Base-by-base conservation (phyloP, 2,113 vertebrate genomes). In the Noturus placidus region DNA sequence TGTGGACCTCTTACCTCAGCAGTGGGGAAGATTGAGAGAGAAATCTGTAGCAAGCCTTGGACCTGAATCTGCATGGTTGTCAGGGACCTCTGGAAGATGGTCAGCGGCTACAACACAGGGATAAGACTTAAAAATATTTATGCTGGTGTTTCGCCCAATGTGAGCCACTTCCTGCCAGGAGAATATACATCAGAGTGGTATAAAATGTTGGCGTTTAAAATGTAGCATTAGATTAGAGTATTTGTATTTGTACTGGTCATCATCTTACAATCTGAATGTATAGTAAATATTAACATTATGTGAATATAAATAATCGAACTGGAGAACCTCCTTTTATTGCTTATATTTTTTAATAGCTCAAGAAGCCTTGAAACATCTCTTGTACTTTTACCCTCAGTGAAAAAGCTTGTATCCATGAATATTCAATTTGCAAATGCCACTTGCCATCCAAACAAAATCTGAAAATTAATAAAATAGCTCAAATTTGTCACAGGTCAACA, bases 11-110 rank as follows among this genome's bases (percentile, higher is more conserved):
- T 89, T 93, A 98, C 98, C 97, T 97, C 92, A 0, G 97, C 96
- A 0, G 96, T 96, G 3, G 98, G 97, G 89, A 98, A 99, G 83
- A 96, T 19, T 0, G 96, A 94, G 85, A 96, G 88, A 0, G 97
- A 95, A 6, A 96, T 94, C 90, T 95, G 97, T 82, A 98, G 93
- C 87, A 99, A 92, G 0, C 96, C 96, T 46, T 96, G 94, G 59
- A 96, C 93, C 93, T 99, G 97, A 91, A 96, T 96, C 93, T 99
- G 97, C 97, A 99, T 97, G 87, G 97, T 96, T 89, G 97, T 98
- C 91, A 99, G 92, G 0, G 97, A 97, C 82, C 97, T 96, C 94
- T 99, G 97, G 95, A 96, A 97, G 92, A 93, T 2, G 11, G 97
- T 99, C 90, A 99, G 88, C 6, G 93, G 95, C 98, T 99, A 93